A percentile compares a stretch with the other conserved stretches of the same genome.
Conservation (phyloP, 2,113 vertebrate species). For the Crocuta crocuta region DNA sequence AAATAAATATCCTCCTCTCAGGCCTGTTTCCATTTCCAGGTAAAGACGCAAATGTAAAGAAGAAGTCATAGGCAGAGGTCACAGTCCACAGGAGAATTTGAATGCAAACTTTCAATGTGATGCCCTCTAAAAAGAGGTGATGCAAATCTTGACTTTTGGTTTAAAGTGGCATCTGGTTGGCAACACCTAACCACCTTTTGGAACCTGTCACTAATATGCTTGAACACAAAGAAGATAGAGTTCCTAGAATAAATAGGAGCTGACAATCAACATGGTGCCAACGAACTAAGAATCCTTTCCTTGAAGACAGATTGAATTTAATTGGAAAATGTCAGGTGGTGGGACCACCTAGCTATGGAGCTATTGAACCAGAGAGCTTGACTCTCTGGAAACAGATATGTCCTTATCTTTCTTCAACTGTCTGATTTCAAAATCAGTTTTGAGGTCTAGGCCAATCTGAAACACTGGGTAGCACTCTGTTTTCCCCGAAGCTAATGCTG, state of each 20-base stretch:
- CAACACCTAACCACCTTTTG: slow-evolving; percentile 39
- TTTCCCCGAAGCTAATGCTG: background rate
- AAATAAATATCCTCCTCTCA: background rate
- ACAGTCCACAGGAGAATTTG: slow-evolving; percentile 23
- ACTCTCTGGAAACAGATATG: background rate
- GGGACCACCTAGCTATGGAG: background rate
- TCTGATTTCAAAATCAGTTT: background rate
- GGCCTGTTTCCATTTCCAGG: slow-evolving; percentile 53
- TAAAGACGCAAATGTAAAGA: slow-evolving; percentile 53
- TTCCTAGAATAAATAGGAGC: slow-evolving; percentile 37
- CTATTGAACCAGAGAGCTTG: background rate
- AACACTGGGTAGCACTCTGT: background rate
- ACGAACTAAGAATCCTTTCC: slow-evolving; percentile 29
- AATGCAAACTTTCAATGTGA: slow-evolving; percentile 61
- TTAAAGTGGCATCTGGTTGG: slow-evolving; percentile 64
- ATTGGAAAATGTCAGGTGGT: background rate
- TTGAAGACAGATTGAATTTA: background rate
- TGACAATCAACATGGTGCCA: background rate
- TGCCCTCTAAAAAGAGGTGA: slow-evolving; percentile 21
- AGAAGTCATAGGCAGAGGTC: slow-evolving; percentile 31
- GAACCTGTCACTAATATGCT: slow-evolving; percentile 30
- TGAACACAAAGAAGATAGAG: slow-evolving; percentile 28
- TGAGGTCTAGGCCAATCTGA: background rate
- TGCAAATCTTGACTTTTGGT: slow-evolving; percentile 53
- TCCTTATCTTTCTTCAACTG: background rate